phyloP scores from a whole-genome alignment of 2,888 invertebrate genomes.

The Campoplex nolae region DNA sequence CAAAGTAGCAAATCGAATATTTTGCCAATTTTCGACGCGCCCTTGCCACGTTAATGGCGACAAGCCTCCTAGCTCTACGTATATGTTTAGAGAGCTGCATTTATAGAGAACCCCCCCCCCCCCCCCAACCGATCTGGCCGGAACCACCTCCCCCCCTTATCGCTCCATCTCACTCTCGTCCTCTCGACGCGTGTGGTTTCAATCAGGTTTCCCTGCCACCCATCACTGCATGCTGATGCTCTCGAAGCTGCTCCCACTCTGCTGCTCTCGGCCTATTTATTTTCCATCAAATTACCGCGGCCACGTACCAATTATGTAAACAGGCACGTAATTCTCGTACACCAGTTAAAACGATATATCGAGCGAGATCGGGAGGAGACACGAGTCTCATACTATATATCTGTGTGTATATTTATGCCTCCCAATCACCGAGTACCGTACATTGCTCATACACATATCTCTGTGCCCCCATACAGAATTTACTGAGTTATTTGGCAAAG shows the following conservation, averaged over 20 bases:
- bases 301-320: slow-evolving; percentile 72
- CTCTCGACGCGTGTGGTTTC: slow-evolving; percentile 54
- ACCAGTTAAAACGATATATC: slow-evolving; percentile 44
- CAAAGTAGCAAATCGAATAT: slow-evolving; percentile 56
- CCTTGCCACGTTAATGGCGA: slow-evolving; percentile 49
- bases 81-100: slow-evolving; percentile 13
- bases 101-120: no score
- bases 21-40: slow-evolving; percentile 65
- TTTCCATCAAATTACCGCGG: slow-evolving; percentile 72
- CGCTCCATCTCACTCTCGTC: background rate
- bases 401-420: background rate
- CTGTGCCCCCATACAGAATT: background rate
- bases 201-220: slow-evolving; percentile 58
- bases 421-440: slow-evolving; percentile 5
- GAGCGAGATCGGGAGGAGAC: slow-evolving; percentile 28
- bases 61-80: background rate
- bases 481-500: slow-evolving; percentile 30
- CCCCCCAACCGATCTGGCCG: no score
- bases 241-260: slow-evolving; percentile 16
- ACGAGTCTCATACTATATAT: background rate
- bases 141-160: background rate
- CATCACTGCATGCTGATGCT: slow-evolving; percentile 31
- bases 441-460: slow-evolving; percentile 16
- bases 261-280: slow-evolving; percentile 69
- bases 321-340: slow-evolving; percentile 65